These are phyloP conservation scores for Perccottus glenii DNA, from an alignment of 2,113 vertebrate species.

Conservation along the genomic window DNA sequence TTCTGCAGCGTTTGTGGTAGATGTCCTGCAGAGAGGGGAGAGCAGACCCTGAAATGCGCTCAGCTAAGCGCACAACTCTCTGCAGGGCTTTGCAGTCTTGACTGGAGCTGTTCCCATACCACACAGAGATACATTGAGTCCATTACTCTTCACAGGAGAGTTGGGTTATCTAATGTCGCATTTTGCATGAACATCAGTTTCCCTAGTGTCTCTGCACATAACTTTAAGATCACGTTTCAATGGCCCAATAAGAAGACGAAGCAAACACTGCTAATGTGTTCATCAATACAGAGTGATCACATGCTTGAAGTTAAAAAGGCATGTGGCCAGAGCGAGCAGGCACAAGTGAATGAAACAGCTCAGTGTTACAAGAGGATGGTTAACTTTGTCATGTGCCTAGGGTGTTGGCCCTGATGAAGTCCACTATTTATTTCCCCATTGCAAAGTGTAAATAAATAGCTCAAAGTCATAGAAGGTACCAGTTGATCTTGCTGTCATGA, in stretches of 20 bases:
- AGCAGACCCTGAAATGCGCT: too few relatives aligned
- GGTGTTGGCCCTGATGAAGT: slow-evolving; percentile 10
- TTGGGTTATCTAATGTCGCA: background rate
- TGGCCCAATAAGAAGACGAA: slow-evolving; percentile 2
- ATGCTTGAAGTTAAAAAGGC: slow-evolving; percentile 12
- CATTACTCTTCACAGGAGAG: too few relatives aligned
- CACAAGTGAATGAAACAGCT: slow-evolving; percentile 23
- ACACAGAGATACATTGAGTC: too few relatives aligned
- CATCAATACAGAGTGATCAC: slow-evolving; percentile 28
- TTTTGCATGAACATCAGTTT: background rate
- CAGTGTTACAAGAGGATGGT: slow-evolving; percentile 18
- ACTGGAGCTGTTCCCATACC: too few relatives aligned
- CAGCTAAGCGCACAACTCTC: too few relatives aligned
- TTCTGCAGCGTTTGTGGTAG: too few relatives aligned
- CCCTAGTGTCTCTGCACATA: background rate
- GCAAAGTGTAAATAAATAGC: background rate
- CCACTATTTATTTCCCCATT: slow-evolving; percentile 26
- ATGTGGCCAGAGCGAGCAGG: background rate
- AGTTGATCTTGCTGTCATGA: slow-evolving; percentile 8
- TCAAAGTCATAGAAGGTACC: slow-evolving; percentile 3
- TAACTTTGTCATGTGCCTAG: slow-evolving; percentile 43
- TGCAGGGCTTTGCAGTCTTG: too few relatives aligned
- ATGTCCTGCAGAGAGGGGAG: too few relatives aligned
- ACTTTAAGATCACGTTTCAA: slow-evolving; percentile 28
- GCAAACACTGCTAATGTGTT: slow-evolving; percentile 9